These are phyloP conservation scores for Aphelenchoides fujianensis DNA, from an alignment of 1,140 invertebrate species.

Conservation along the genomic window DNA sequence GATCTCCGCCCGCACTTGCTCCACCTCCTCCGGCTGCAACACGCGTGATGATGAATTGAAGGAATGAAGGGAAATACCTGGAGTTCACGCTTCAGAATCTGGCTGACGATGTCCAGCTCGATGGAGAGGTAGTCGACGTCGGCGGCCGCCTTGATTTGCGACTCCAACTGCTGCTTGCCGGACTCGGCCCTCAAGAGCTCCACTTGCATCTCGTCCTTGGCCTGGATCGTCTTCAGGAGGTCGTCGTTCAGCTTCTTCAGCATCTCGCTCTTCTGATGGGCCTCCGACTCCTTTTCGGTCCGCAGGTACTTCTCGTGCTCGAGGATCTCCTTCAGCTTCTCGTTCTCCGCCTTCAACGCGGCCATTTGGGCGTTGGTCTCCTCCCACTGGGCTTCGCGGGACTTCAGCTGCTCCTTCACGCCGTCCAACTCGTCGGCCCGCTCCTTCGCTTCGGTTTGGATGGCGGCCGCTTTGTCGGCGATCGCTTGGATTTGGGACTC, in stretches of 20 bases:
- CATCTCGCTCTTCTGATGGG: slow-evolving; percentile 17
- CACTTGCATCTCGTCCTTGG: slow-evolving; percentile 35
- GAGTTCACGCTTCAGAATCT: slow-evolving; percentile 35
- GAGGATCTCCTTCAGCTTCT: slow-evolving; percentile 11
- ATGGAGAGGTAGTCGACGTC: slow-evolving; percentile 29
- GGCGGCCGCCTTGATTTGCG: slow-evolving; percentile 26
- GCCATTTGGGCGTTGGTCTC: neutral
- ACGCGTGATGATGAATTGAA: slow-evolving; percentile 16
- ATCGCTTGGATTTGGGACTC: neutral
- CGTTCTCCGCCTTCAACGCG: slow-evolving; percentile 17
- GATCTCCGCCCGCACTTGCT: slow-evolving; percentile 33
- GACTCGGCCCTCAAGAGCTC: slow-evolving; percentile 27
- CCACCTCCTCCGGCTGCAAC: slow-evolving; percentile 40
- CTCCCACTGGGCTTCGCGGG: neutral
- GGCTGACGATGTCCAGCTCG: slow-evolving; percentile 35
- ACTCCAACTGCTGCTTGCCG: slow-evolving; percentile 27
- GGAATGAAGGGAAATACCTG: slow-evolving; percentile 14
- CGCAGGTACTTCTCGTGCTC: slow-evolving; percentile 39
- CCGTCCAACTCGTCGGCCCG: neutral
- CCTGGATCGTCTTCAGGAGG: slow-evolving; percentile 35
- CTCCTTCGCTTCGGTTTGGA: neutral
- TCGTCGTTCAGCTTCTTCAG: slow-evolving; percentile 31
- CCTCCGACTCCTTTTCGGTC: slow-evolving; percentile 33
- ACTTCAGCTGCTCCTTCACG: neutral
- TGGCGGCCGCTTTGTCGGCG: neutral